Base-by-base conservation (phyloP, 2,113 vertebrate species). In the Calidris pygmaea region DNA sequence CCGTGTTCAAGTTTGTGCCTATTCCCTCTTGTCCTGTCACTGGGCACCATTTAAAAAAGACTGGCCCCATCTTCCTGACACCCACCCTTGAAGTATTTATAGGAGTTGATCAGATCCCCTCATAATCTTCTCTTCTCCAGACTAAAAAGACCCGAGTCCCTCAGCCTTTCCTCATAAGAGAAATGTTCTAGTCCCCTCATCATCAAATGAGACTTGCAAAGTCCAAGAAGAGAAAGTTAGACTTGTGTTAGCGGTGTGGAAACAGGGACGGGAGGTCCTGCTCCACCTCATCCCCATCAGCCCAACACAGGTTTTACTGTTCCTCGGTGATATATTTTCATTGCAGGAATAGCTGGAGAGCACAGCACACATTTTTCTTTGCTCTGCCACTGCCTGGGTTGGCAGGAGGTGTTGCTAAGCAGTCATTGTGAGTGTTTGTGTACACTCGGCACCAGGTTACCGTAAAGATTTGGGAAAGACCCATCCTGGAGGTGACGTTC, bases 401-500 rank as follows among this genome's bases (percentile, higher is more conserved):
- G 95, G 96, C 92, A 95, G 95, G 75, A 93, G 78, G 47, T 71
- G 96, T 97, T 97, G 93, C 96, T 97, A 96, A 82, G 95, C 92
- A 8, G 59, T 94, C 85, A 59, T 91, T 93, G 93, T 86, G 88
- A 91, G 78, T 96, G 96, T 97, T 96, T 96, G 95, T 93, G 65
- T 63, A 96, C 85, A 90, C 56, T 91, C 53, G 0, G 41, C 90
- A 47, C 87, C 78, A 76, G 85, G 85, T 85, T 96, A 91, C 94
- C 2, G 0, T 5, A 8, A 85, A 76, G 76, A 83, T 72, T 58
- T 76, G 87, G 85, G 96, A 72, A 82, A 89, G 85, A 4, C 81
- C 74, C 41, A 1, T 30, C 30, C 74, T 82, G 71, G 62, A 94
- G 63, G 71, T 89, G 87, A 85, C 1, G 4, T 73, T 89, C 73